phyloP scores from a whole-genome alignment of 2,113 vertebrate species.

The Cyprinodon variegatus region DNA sequence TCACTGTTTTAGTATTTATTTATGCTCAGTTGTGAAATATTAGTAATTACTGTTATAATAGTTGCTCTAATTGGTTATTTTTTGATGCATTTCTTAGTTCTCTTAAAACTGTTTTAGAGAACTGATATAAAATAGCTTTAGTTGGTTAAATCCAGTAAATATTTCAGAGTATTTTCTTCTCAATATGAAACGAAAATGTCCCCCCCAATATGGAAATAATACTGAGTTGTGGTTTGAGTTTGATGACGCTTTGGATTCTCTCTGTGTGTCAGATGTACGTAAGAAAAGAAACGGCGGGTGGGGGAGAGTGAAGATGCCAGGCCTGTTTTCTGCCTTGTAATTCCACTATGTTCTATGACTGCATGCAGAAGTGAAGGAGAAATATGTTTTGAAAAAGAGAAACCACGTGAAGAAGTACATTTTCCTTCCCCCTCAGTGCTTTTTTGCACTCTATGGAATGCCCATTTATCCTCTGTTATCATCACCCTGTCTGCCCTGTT shows the following conservation, averaged over 20 bases:
- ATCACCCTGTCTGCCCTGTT: not conserved
- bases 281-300: not conserved
- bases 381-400: not conserved
- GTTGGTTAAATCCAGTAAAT: not conserved
- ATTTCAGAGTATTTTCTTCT: not conserved
- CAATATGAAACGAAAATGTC: conserved; percentile 28
- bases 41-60: not conserved
- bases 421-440: conserved; percentile 32
- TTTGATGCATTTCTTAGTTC: not conserved
- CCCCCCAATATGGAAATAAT: conserved; percentile 10
- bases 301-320: not conserved
- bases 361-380: not conserved
- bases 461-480: not conserved
- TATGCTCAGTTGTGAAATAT: too few relatives aligned
- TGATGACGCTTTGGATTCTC: conserved; percentile 42
- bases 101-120: not conserved
- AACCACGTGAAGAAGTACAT: conserved; percentile 1
- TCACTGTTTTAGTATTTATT: too few relatives aligned
- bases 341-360: conserved; percentile 9
- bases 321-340: not conserved
- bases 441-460: conserved; percentile 26
- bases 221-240: conserved; percentile 22
- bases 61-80: not conserved
- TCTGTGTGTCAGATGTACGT: conserved; percentile 17
- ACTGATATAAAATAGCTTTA: not conserved